Conservation (phyloP, 2,888 invertebrate genomes). For the Agrochola lota region DNA sequence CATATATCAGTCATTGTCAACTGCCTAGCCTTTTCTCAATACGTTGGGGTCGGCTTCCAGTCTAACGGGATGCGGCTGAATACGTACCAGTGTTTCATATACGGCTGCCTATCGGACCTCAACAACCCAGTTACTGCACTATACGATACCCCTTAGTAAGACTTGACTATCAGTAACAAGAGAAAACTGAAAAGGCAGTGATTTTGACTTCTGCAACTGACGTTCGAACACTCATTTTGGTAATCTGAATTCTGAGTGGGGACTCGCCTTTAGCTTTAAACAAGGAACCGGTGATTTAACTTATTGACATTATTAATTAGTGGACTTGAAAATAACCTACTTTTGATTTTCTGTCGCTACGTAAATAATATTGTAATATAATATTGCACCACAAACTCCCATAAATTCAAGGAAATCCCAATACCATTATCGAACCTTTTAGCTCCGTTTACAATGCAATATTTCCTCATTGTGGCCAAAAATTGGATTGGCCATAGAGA, state of each 20-base stretch:
- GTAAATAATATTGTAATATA: constrained; percentile 7
- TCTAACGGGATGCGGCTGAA: too few relatives aligned
- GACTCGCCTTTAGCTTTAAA: not conserved
- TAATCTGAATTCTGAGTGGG: not conserved
- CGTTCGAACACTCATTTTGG: not conserved
- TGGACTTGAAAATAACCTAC: not conserved
- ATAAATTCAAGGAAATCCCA: constrained; percentile 44
- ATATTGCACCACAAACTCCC: not conserved
- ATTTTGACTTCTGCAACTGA: not conserved
- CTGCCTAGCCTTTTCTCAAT: not conserved
- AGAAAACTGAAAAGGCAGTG: not conserved
- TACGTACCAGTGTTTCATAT: too few relatives aligned
- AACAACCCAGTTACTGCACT: not conserved
- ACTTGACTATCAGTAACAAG: not conserved
- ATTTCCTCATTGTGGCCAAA: constrained; percentile 57
- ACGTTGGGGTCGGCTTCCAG: not conserved
- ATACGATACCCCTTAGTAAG: not conserved
- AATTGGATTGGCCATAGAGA: constrained; percentile 55
- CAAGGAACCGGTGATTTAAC: not conserved
- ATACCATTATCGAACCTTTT: constrained; percentile 43
- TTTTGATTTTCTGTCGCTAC: not conserved
- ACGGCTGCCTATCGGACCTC: too few relatives aligned
- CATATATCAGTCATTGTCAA: not conserved
- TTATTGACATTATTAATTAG: not conserved
- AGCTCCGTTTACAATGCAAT: constrained; percentile 49